Base-by-base conservation (phyloP, 2,113 vertebrate species). In the Narcine bancroftii region DNA sequence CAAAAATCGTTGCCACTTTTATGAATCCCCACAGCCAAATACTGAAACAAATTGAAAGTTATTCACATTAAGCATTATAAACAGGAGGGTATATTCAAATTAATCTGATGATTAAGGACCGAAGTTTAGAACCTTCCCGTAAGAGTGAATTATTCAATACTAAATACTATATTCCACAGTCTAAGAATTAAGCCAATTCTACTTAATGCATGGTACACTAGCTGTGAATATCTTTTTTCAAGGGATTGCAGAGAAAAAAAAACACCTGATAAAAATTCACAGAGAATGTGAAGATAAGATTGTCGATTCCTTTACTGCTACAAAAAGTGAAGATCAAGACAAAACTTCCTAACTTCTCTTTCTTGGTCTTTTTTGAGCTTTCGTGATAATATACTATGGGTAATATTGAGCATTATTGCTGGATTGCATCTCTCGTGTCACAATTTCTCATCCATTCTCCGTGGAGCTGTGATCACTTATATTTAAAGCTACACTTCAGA, bases 181-280 rank as follows among this genome's bases (percentile, higher is more conserved):
- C 26, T 50, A 26, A 26, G 42, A 81, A 26, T 81, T 50, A 81
- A 10, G 10, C 47, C 47, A 53, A 33, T 9, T 11, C 6, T 56
- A 53, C 50, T 33, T 83, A 83, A 83, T 83, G 29, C 45, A 83
- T 83, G 79, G 33, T 83, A 83, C 47, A 83, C 15, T 83, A 53
- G 39, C 79, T 83, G 47, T 53, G 79, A 83, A 83, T 53, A 83
- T 56, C 79, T 47, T 33, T 83, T 53, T 47, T 83, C 45, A 83
- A 29, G 33, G 79, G 47, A 83, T 83, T 83, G 53, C 33, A 26
- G 47, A 53, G 50, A 83, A 83, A 83, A 39, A n/a, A n/a, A n/a
- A n/a, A n/a, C n/a, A n/a, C 50, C 81, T 87, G 81, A 87, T 87
- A 60, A 87, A n/a, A 60, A 36, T 87, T 87, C 81, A 63, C 5